Conservation (phyloP, 1,140 invertebrate genomes). For the Stenopsyche tienmushanensis region DNA sequence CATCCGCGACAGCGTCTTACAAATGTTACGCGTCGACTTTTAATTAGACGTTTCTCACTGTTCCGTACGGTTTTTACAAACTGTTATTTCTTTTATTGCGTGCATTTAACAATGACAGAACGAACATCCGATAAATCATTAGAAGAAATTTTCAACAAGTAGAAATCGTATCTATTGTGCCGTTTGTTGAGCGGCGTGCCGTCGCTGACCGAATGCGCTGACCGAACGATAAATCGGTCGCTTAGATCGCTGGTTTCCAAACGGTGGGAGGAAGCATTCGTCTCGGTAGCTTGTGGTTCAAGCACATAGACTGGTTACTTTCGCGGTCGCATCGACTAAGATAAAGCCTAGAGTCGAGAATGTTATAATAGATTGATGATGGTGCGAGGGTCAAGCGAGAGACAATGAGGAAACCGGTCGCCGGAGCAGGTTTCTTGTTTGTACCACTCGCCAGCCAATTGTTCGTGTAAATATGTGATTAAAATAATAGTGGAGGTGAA, state of each 20-base stretch:
- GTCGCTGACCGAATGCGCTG: not conserved
- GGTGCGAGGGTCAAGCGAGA: conserved; percentile 11
- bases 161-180: conserved; percentile 21
- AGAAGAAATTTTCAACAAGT: conserved; percentile 23
- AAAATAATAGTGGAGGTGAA: conserved; percentile 30
- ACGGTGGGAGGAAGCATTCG: not conserved
- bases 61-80: not conserved
- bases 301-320: too few relatives aligned
- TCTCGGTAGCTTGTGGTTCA: not conserved
- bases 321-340: not conserved
- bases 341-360: conserved; percentile 16
- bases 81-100: not conserved
- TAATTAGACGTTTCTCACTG: conserved; percentile 3
- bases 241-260: not conserved
- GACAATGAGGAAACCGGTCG: conserved; percentile 13
- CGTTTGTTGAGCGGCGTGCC: not conserved
- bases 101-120: not conserved
- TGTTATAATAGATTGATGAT: conserved; percentile 17
- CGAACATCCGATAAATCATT: conserved; percentile 23
- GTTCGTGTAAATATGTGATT: conserved; percentile 36
- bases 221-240: not conserved
- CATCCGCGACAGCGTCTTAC: not conserved
- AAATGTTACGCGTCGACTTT: not conserved
- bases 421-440: conserved; percentile 15
- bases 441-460: conserved; percentile 20